Percentiles rank a stretch among this genome's conserved stretches.
Evolutionary conservation across 2,113 vertebrate species (phyloP).

Genomic region (Illadopsis cleaveri): DNA sequence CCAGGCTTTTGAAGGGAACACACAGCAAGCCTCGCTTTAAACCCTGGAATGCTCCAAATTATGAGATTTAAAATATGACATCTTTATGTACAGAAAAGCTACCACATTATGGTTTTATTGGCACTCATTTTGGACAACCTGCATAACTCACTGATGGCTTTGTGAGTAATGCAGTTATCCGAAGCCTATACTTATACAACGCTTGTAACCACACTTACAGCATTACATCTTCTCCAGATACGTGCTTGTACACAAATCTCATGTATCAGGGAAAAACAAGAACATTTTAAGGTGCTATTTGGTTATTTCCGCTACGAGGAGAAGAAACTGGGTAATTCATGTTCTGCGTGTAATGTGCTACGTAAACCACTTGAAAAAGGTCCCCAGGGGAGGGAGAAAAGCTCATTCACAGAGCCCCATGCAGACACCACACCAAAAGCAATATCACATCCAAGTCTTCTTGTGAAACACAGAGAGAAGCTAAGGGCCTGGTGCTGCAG

Average conservation of each 20-base stretch:
- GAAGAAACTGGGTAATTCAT: not conserved
- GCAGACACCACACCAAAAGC: not conserved
- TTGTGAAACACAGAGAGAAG: not conserved
- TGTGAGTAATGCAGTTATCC: conserved; percentile 29
- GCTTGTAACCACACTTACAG: not conserved
- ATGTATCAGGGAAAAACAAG: not conserved
- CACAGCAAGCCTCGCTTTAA: conserved; percentile 36
- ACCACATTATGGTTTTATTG: conserved; percentile 68
- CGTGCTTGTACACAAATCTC: not conserved
- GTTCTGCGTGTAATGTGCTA: not conserved
- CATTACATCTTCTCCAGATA: not conserved
- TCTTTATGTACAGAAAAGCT: conserved; percentile 70
- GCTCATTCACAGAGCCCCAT: not conserved
- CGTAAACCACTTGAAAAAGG: not conserved
- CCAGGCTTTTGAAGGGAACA: conserved; percentile 49
- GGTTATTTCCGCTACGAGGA: not conserved
- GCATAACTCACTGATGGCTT: conserved; percentile 50
- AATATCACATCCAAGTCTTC: not conserved
- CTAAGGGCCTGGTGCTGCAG: not conserved
- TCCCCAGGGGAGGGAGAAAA: not conserved
- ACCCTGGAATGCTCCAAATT: conserved; percentile 48
- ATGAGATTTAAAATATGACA: conserved; percentile 65
- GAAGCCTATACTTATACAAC: conserved; percentile 1
- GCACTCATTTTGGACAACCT: conserved; percentile 65
- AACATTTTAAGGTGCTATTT: not conserved